Evolutionary conservation across 1,140 invertebrate species (phyloP).

Genomic region (Batillaria attramentaria): DNA sequence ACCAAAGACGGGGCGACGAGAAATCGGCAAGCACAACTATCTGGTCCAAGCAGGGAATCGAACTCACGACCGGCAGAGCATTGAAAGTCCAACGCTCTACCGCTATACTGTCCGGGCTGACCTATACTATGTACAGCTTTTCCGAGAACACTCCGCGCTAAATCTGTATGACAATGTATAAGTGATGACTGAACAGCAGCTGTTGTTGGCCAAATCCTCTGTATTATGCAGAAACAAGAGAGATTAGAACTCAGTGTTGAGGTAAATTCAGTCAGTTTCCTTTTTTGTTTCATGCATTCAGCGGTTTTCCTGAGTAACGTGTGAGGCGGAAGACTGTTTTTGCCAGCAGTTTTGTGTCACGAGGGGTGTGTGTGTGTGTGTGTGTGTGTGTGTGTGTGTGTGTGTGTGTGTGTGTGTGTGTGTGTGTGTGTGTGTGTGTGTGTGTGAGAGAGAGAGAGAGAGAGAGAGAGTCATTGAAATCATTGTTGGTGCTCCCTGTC

Average conservation of each 20-base stretch:
- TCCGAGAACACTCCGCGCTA: too few species aligned
- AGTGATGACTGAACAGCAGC: background rate
- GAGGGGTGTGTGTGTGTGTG: slow-evolving; percentile 14
- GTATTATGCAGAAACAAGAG: background rate
- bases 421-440: slow-evolving; percentile 6
- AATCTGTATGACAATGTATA: too few species aligned
- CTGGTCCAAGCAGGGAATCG: too few species aligned
- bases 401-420: slow-evolving; percentile 20
- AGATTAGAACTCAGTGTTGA: background rate
- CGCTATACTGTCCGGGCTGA: too few species aligned
- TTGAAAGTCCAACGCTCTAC: too few species aligned
- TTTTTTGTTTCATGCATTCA: background rate
- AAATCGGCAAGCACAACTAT: too few species aligned
- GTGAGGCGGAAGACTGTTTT: background rate
- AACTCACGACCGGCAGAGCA: too few species aligned
- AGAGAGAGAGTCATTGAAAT: background rate
- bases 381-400: slow-evolving; percentile 20
- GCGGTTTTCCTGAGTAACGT: background rate
- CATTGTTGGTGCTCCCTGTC: background rate
- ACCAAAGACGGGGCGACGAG: too few species aligned
- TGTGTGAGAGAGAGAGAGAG: slow-evolving; percentile 15
- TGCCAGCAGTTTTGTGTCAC: background rate
- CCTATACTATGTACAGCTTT: too few species aligned
- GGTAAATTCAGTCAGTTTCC: background rate
- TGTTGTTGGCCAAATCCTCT: background rate